These are phyloP conservation scores for Cheiracanthium punctorium DNA, from an alignment of 2,888 invertebrate genomes.

Conservation along the genomic window DNA sequence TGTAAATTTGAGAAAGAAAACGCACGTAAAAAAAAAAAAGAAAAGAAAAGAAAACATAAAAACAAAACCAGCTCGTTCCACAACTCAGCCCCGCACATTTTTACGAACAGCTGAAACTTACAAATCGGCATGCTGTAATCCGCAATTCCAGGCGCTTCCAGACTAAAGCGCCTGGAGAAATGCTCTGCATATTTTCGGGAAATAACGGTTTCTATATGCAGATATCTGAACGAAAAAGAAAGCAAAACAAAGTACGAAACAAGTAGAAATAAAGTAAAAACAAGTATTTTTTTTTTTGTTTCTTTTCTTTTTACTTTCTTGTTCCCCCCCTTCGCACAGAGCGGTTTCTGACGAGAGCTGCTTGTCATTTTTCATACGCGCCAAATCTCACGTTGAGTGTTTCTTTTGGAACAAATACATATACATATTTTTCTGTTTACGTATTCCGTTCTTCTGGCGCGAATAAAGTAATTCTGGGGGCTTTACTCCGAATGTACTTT, in stretches of 20 bases:
- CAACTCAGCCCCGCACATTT: background rate
- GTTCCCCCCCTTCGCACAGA: background rate
- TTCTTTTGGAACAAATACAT: conserved; percentile 43
- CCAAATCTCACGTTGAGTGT: conserved; percentile 62
- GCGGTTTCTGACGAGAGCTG: conserved; percentile 39
- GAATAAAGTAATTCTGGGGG: conserved; percentile 7
- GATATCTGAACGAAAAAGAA: conserved; percentile 3
- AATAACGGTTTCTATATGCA: conserved; percentile 34
- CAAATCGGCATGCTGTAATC: conserved; percentile 8
- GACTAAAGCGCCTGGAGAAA: background rate
- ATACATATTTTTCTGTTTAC: conserved; percentile 5
- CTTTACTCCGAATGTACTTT: conserved; percentile 45
- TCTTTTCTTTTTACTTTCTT: background rate
- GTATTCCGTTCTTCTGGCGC: background rate
- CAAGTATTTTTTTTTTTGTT: too few species aligned
- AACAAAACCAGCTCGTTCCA: background rate
- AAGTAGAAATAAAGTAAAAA: conserved; percentile 8
- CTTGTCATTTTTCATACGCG: conserved; percentile 55
- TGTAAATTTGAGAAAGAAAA: too few species aligned
- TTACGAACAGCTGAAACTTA: conserved; percentile 8
- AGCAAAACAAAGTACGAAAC: background rate
- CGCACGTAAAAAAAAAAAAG: too few species aligned
- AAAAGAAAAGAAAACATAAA: background rate
- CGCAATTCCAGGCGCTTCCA: background rate
- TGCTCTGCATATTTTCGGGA: conserved; percentile 26